Evolutionary conservation across 92 coral and sea anemone species (phyloP).

Genomic region (Epizoanthus stellaris): DNA sequence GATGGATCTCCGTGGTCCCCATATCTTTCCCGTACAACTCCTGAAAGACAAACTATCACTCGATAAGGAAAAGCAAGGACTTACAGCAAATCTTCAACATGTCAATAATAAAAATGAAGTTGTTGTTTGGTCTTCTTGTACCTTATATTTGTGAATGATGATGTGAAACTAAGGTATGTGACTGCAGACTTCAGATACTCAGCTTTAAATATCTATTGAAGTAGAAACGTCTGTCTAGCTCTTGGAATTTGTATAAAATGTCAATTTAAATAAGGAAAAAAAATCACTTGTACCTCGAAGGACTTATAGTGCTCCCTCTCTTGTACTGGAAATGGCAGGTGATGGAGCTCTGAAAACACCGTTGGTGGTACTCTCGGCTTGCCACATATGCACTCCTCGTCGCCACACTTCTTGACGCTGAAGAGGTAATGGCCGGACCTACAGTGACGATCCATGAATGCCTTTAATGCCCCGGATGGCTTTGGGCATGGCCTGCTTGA

Average conservation of each 20-base stretch:
- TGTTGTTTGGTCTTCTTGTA: too few relatives aligned
- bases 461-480: slow-evolving; percentile 46
- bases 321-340: slow-evolving; percentile 65
- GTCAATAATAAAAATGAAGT: too few relatives aligned
- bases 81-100: too few relatives aligned
- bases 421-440: slow-evolving; percentile 52
- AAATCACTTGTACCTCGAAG: slow-evolving; percentile 58
- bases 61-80: too few relatives aligned
- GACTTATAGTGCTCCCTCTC: slow-evolving; percentile 58
- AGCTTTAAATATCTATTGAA: too few relatives aligned
- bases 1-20: slow-evolving; percentile 29
- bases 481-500: slow-evolving; percentile 42
- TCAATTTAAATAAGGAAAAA: not conserved
- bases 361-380: slow-evolving; percentile 52
- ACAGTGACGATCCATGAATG: slow-evolving; percentile 55
- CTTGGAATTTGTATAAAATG: too few relatives aligned
- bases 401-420: slow-evolving; percentile 50
- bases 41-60: slow-evolving; percentile 2
- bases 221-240: too few relatives aligned
- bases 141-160: too few relatives aligned
- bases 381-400: slow-evolving; percentile 60
- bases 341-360: slow-evolving; percentile 57
- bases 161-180: too few relatives aligned
- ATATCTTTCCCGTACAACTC: slow-evolving; percentile 29
- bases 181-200: too few relatives aligned